These are phyloP conservation scores for Pristionchus maxplancki DNA, from an alignment of 2,888 invertebrate species.

Conservation along the genomic window DNA sequence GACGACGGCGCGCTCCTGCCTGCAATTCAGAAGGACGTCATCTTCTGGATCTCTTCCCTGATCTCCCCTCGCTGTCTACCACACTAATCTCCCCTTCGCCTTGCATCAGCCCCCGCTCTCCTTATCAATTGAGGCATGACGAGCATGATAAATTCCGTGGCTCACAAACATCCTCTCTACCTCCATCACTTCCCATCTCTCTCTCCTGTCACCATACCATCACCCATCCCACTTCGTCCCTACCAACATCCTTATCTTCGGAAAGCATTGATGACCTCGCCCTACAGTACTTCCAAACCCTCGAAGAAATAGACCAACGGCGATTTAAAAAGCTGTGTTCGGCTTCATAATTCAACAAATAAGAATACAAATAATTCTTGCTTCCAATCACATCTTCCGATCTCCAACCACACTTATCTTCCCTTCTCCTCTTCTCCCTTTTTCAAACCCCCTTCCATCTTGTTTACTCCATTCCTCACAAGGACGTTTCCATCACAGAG, in stretches of 20 bases:
- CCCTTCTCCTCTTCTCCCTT: not conserved
- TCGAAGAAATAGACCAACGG: not conserved
- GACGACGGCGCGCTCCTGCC: conserved; percentile 40
- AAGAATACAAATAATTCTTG: no score
- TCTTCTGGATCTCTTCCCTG: no score
- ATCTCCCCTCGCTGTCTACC: no score
- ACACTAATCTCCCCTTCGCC: not conserved
- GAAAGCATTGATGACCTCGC: not conserved
- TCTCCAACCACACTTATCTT: not conserved
- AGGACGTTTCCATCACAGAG: conserved; percentile 7
- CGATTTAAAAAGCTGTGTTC: not conserved
- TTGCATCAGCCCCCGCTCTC: not conserved
- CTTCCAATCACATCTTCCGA: not conserved
- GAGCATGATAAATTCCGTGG: not conserved
- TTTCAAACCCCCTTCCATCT: not conserved
- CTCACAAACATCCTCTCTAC: conserved; percentile 13
- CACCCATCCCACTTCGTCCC: not conserved
- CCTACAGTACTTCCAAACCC: not conserved
- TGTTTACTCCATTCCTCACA: conserved; percentile 7
- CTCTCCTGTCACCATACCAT: not conserved
- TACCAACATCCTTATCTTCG: not conserved
- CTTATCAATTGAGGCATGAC: conserved; percentile 23
- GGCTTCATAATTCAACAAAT: not conserved
- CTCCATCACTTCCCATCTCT: conserved; percentile 8
- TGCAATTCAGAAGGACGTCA: not conserved